phyloP scores from a whole-genome alignment of 2,888 invertebrate species.

The Ormia ochracea region DNA sequence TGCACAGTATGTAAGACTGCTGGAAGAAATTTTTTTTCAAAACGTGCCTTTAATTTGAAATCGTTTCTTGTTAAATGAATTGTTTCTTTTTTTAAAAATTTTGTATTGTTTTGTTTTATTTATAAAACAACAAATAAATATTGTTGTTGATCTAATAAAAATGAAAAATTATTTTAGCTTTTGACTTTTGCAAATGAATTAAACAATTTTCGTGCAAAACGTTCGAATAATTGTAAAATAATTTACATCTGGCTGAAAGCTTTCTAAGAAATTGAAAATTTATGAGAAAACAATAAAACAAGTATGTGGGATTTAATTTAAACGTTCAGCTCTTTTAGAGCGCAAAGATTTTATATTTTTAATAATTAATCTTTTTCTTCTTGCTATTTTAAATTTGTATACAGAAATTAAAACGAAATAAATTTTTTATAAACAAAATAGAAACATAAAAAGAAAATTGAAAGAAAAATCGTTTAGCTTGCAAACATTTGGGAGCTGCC shows the following conservation, averaged over 20 bases:
- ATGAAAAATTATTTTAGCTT: constrained; percentile 17
- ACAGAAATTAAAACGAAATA: not conserved
- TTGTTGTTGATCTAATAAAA: constrained; percentile 11
- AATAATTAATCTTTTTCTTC: not conserved
- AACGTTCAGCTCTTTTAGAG: not conserved
- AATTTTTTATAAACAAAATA: not conserved
- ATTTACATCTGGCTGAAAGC: constrained; percentile 28
- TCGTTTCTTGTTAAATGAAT: no score
- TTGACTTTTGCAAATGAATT: constrained; percentile 16
- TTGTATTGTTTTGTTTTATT: not conserved
- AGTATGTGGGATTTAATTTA: constrained; percentile 25
- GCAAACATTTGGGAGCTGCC: not conserved
- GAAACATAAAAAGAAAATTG: not conserved
- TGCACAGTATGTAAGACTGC: no score
- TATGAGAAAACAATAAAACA: not conserved
- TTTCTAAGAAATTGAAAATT: constrained; percentile 27
- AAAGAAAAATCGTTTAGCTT: not conserved
- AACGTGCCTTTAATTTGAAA: no score
- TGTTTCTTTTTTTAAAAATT: not conserved
- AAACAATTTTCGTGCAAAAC: not conserved
- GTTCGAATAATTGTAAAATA: constrained; percentile 14
- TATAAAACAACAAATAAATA: not conserved
- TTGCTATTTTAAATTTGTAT: not conserved
- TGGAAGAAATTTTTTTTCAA: no score
- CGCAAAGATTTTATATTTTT: constrained; percentile 3